These are phyloP conservation scores for Xiphias gladius DNA, from an alignment of 2,113 vertebrate species.

Conservation along the genomic window DNA sequence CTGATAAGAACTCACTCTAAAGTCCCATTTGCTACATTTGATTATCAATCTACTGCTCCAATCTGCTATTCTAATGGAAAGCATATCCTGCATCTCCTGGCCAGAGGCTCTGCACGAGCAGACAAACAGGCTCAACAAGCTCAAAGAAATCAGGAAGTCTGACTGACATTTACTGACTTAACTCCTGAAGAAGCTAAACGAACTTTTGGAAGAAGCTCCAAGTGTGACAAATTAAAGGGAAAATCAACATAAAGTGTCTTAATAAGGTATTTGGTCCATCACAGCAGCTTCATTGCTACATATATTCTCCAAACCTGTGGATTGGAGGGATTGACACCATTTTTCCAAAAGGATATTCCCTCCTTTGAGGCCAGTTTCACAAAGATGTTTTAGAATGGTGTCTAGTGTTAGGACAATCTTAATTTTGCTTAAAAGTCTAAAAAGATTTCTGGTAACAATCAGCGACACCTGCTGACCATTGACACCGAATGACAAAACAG, in stretches of 20 bases:
- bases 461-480: no score
- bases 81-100: neutral
- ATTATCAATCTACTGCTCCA: conserved; percentile 28
- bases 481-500: no score
- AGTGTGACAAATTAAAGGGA: neutral
- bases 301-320: neutral
- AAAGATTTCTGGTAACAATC: no score
- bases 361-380: neutral
- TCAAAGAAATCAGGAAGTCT: conserved; percentile 56
- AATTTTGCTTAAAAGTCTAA: no score
- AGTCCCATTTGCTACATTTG: neutral
- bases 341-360: neutral
- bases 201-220: neutral
- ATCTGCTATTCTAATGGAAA: conserved; percentile 41
- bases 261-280: neutral
- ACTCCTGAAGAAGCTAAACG: neutral
- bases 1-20: conserved; percentile 40
- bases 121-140: conserved; percentile 26
- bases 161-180: conserved; percentile 25
- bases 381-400: neutral
- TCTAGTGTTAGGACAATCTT: no score
- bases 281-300: neutral
- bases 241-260: neutral
- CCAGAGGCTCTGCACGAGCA: conserved; percentile 36
- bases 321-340: neutral